phyloP scores from a whole-genome alignment of 2,888 invertebrate genomes.

The Eudasyphora cyanicolor region DNA sequence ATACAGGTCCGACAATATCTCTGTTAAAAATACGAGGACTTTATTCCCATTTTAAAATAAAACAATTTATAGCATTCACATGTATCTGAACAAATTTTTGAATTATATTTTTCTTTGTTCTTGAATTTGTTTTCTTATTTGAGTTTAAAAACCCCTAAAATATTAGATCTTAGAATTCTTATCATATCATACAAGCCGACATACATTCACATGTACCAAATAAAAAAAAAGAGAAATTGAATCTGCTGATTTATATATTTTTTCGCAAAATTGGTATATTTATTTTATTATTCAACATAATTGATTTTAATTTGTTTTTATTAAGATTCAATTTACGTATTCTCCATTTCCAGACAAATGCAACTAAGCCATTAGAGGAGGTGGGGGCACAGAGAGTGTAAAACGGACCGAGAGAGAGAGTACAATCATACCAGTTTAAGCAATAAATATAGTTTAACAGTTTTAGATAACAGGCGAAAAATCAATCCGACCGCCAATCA shows the following conservation, averaged over 20 bases:
- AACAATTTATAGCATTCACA: too few relatives aligned
- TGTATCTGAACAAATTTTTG: not conserved
- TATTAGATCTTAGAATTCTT: not conserved
- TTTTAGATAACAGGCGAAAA: not conserved
- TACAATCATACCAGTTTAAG: not conserved
- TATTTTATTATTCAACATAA: conserved; percentile 38
- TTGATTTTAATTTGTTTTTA: conserved; percentile 55
- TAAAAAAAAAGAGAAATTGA: not conserved
- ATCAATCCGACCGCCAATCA: not conserved
- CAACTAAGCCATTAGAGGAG: not conserved
- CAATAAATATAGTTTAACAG: not conserved
- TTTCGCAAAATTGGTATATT: not conserved
- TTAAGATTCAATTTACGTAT: conserved; percentile 47
- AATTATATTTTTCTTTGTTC: not conserved
- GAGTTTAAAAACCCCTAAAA: not conserved
- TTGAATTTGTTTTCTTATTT: not conserved
- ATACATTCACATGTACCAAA: not conserved
- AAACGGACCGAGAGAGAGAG: too few relatives aligned
- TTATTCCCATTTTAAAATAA: too few relatives aligned
- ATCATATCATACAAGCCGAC: not conserved
- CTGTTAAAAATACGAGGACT: too few relatives aligned
- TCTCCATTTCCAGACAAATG: not conserved
- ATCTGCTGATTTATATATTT: not conserved
- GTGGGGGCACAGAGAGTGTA: not conserved
- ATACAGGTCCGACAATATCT: too few relatives aligned